A percentile compares a stretch with the other conserved stretches of the same genome.
phyloP scores from a whole-genome alignment of 2,113 vertebrate genomes.

The Campylomormyrus tamandua region DNA sequence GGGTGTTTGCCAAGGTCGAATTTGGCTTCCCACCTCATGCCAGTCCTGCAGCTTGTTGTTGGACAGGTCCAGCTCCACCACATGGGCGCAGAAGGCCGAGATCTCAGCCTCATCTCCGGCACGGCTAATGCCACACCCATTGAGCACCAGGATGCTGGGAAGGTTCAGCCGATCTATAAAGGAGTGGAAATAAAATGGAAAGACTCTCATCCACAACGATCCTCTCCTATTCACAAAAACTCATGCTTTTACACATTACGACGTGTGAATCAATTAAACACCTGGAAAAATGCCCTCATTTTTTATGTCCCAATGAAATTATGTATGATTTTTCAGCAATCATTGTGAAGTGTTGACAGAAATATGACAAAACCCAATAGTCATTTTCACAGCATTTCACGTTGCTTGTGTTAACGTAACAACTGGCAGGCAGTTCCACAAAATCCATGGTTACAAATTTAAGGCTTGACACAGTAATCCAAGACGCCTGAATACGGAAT shows the following conservation, averaged over 20 bases:
- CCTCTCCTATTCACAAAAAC: not conserved
- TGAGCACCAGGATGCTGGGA: slow-evolving; percentile 80
- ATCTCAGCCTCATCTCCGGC: slow-evolving; percentile 83
- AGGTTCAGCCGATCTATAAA: slow-evolving; percentile 82
- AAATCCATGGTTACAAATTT: not conserved
- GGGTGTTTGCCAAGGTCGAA: not conserved
- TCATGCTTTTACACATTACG: not conserved
- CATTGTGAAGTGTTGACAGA: not conserved
- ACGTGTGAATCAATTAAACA: not conserved
- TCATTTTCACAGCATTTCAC: not conserved
- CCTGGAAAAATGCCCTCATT: not conserved
- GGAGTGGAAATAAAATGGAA: not conserved
- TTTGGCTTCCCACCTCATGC: slow-evolving; percentile 69
- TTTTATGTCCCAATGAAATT: not conserved
- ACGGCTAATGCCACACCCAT: slow-evolving; percentile 81
- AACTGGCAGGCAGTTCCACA: not conserved
- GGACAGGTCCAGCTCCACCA: slow-evolving; percentile 90
- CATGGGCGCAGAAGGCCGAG: slow-evolving; percentile 83
- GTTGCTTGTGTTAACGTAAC: not conserved
- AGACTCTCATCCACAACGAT: not conserved
- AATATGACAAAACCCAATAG: not conserved
- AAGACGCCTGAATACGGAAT: not conserved
- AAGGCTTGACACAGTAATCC: not conserved
- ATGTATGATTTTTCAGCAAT: not conserved
- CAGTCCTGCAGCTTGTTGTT: slow-evolving; percentile 90